A percentile compares a stretch with the other conserved stretches of the same genome.
Evolutionary conservation across 2,113 vertebrate genomes (phyloP).

Genomic region (Uropsilus gracilis): DNA sequence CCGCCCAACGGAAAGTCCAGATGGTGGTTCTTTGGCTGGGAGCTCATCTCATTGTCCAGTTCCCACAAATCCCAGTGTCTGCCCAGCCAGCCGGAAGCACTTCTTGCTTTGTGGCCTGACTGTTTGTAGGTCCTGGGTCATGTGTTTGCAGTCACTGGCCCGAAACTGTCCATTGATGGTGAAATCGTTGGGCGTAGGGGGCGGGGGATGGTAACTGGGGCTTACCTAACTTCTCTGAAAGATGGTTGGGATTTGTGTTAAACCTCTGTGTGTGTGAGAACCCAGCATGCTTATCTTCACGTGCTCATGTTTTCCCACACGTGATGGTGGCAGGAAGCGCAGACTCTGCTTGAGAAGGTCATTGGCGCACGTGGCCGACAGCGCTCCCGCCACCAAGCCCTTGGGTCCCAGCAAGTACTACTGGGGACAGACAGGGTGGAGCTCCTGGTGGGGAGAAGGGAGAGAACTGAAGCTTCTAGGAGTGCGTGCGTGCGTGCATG

Average conservation of each 20-base stretch:
- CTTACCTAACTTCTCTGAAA: constrained; percentile 6
- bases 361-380: not conserved
- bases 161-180: not conserved
- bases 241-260: not conserved
- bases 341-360: not conserved
- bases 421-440: not conserved
- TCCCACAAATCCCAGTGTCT: constrained; percentile 3
- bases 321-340: not conserved
- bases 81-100: not conserved
- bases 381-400: not conserved
- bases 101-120: not conserved
- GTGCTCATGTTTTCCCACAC: not conserved
- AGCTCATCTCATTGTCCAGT: constrained; percentile 39
- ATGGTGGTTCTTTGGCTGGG: constrained; percentile 1
- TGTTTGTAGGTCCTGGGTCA: not conserved
- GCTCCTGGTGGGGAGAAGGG: not conserved
- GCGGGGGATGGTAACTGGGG: not conserved
- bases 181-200: not conserved
- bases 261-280: not conserved
- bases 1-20: not conserved
- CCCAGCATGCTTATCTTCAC: not conserved
- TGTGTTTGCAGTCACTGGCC: not conserved
- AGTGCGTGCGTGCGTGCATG: not conserved
- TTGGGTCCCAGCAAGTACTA: not conserved
- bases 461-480: not conserved